Percentiles rank a stretch among this genome's conserved stretches.
These are phyloP conservation scores for Thera britannica DNA, from an alignment of 2,888 invertebrate species.

Conservation along the genomic window DNA sequence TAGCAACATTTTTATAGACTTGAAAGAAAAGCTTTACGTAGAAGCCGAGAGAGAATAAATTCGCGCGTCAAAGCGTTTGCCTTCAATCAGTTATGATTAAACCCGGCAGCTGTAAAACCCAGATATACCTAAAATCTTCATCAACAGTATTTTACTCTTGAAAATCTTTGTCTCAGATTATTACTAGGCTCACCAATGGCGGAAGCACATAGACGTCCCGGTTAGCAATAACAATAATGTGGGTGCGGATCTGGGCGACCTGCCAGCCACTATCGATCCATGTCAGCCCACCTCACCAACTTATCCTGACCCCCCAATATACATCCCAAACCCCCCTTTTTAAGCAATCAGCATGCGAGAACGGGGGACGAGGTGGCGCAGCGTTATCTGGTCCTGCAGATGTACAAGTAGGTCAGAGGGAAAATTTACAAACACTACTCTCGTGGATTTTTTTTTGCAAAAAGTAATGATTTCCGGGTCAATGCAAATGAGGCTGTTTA, in stretches of 20 bases:
- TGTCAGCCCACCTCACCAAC: slow-evolving; percentile 65
- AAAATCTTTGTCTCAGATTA: slow-evolving; percentile 69
- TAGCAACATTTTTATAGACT: no score
- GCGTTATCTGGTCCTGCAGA: slow-evolving; percentile 64
- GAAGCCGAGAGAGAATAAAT: not conserved
- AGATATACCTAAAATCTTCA: slow-evolving; percentile 46
- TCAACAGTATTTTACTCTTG: slow-evolving; percentile 46
- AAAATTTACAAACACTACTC: slow-evolving; percentile 83
- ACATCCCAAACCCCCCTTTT: slow-evolving; percentile 60
- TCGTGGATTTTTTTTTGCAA: slow-evolving; percentile 73
- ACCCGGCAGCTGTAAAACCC: slow-evolving; percentile 29
- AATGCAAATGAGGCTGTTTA: slow-evolving; percentile 75
- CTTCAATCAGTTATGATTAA: not conserved
- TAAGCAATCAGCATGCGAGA: slow-evolving; percentile 50
- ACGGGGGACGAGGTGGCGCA: slow-evolving; percentile 62
- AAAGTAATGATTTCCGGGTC: slow-evolving; percentile 76
- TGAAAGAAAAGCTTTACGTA: no score
- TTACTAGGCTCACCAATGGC: slow-evolving; percentile 76
- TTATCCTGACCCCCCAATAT: slow-evolving; percentile 67
- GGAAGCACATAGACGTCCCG: slow-evolving; percentile 77
- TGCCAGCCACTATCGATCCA: slow-evolving; percentile 83
- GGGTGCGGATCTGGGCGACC: slow-evolving; percentile 81
- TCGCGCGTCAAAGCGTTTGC: not conserved
- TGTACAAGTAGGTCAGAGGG: slow-evolving; percentile 83
- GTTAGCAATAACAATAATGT: slow-evolving; percentile 83